phyloP scores from a whole-genome alignment of 2,797 vertebrate genomes.

The Galagoides demidoff region DNA sequence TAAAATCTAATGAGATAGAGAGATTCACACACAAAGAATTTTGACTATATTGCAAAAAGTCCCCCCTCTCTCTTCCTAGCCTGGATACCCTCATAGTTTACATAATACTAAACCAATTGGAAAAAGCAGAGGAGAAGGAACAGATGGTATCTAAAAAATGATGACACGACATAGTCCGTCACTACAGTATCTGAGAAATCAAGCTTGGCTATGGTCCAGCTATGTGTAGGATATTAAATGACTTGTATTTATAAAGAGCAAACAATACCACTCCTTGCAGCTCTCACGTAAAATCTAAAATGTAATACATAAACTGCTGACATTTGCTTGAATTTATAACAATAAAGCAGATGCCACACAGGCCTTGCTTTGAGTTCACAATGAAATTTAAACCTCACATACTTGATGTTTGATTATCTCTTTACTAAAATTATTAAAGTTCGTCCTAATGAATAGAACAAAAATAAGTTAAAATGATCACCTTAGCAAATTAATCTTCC shows the following conservation, averaged over 20 bases:
- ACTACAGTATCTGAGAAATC: neutral
- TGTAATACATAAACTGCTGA: neutral
- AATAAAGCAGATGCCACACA: neutral
- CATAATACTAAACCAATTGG: neutral
- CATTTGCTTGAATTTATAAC: neutral
- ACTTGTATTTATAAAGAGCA: neutral
- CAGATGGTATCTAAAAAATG: neutral
- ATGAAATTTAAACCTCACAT: conserved; percentile 9
- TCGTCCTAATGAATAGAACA: neutral
- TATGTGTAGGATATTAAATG: neutral
- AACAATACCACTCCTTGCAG: neutral
- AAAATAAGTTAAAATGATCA: conserved; percentile 27
- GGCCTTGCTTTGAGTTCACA: neutral
- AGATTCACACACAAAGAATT: neutral
- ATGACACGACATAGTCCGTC: neutral
- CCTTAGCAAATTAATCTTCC: neutral
- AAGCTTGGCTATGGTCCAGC: neutral
- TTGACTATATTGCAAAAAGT: neutral
- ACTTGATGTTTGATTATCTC: conserved; percentile 20
- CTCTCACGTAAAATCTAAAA: conserved; percentile 16
- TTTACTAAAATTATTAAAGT: conserved; percentile 1
- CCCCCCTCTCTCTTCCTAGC: neutral
- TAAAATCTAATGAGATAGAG: conserved; percentile 20
- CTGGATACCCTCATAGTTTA: neutral
- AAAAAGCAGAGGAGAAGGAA: neutral